Percentiles rank a stretch among this genome's conserved stretches.
These are phyloP conservation scores for Turnix velox DNA, from an alignment of 2,113 vertebrate species.

Conservation along the genomic window DNA sequence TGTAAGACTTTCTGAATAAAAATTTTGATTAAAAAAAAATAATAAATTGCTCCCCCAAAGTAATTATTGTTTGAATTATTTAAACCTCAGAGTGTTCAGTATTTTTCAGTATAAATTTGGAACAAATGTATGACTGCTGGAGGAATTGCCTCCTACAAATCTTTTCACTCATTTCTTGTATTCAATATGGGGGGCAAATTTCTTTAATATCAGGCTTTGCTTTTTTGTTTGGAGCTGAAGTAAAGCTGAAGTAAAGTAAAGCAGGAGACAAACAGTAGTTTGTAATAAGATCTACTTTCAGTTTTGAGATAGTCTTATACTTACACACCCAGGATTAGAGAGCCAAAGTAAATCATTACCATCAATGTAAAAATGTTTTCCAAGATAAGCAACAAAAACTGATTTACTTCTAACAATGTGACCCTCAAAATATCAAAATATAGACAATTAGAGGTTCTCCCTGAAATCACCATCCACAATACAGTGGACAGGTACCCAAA, in stretches of 20 bases:
- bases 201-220: neutral
- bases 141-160: constrained; percentile 27
- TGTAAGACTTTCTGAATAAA: neutral
- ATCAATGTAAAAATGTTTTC: neutral
- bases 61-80: neutral
- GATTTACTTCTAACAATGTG: neutral
- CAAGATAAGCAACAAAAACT: neutral
- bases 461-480: neutral
- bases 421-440: neutral
- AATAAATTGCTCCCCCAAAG: neutral
- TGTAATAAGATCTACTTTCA: neutral
- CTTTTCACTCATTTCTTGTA: neutral
- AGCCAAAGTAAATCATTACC: neutral
- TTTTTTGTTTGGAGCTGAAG: constrained; percentile 6
- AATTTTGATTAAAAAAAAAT: neutral
- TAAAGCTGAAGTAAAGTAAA: too few species aligned
- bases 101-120: constrained; percentile 16
- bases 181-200: neutral
- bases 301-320: neutral
- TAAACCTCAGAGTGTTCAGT: neutral
- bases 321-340: neutral
- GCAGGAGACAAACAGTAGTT: neutral
- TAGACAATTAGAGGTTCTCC: neutral
- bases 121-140: neutral
- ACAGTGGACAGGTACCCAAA: neutral